Conservation (phyloP, 2,888 invertebrate species). For the Leucophenga montana region DNA sequence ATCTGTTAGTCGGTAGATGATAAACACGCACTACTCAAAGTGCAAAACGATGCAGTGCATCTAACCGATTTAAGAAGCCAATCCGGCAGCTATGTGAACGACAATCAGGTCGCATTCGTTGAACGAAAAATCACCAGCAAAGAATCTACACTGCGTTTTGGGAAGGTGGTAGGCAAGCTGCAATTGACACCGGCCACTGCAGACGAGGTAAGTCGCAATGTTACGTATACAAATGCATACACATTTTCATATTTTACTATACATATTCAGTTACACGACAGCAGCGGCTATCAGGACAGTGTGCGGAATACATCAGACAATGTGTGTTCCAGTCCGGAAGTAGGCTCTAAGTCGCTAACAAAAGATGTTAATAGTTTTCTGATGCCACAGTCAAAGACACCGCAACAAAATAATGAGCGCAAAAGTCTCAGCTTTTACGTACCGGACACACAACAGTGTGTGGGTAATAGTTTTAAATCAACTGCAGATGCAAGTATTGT, state of each 20-base stretch:
- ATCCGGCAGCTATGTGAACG: conserved; percentile 1
- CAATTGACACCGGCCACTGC: not conserved
- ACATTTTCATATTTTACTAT: not conserved
- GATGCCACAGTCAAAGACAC: not conserved
- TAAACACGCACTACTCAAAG: not conserved
- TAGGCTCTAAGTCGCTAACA: not conserved
- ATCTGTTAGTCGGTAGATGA: not conserved
- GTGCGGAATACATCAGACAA: not conserved
- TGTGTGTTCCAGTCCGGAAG: not conserved
- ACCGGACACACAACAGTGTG: conserved; percentile 6
- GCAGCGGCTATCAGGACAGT: conserved; percentile 13
- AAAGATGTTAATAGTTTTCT: not conserved
- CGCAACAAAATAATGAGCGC: not conserved
- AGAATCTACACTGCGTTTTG: not conserved
- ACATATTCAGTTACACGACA: conserved; percentile 5
- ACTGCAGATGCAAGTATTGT: not conserved
- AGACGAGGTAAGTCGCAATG: not conserved
- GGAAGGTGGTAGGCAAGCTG: not conserved
- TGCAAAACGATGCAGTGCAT: not conserved
- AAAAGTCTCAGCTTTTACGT: conserved; percentile 14
- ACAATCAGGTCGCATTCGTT: not conserved
- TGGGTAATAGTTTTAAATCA: not conserved
- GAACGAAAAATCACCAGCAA: not conserved
- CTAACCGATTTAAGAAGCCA: conserved; percentile 7
- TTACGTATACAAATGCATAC: no score